phyloP scores from a whole-genome alignment of 1,140 invertebrate species.

The Drosophila nigrodunni region DNA sequence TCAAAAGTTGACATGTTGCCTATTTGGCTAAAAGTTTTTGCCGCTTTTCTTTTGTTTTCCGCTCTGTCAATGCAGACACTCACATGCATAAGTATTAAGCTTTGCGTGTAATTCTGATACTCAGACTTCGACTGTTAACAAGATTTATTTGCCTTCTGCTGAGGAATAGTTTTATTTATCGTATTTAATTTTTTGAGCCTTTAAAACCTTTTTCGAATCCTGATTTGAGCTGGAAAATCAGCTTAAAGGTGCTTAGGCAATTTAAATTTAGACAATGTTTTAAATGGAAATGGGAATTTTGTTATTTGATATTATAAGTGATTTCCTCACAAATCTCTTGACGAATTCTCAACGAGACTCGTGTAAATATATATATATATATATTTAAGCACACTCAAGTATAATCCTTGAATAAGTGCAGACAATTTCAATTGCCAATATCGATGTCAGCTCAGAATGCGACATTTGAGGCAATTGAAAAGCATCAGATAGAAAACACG shows the following conservation, averaged over 20 bases:
- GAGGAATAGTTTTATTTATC: slow-evolving; percentile 9
- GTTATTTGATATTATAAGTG: slow-evolving; percentile 14
- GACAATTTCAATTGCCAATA: slow-evolving; percentile 25
- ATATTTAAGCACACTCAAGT: background rate
- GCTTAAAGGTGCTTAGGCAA: slow-evolving; percentile 21
- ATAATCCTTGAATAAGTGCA: background rate
- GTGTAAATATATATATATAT: slow-evolving; percentile 5
- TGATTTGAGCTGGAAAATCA: slow-evolving; percentile 21
- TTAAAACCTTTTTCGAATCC: slow-evolving; percentile 1
- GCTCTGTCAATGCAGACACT: slow-evolving; percentile 15
- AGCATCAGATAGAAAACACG: slow-evolving; percentile 7
- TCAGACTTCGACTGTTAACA: slow-evolving; percentile 55
- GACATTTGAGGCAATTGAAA: slow-evolving; percentile 7
- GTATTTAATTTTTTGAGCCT: slow-evolving; percentile 4
- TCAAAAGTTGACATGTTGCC: slow-evolving; percentile 55
- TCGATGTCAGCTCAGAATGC: slow-evolving; percentile 6
- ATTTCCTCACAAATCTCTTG: slow-evolving; percentile 1
- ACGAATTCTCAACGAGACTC: background rate
- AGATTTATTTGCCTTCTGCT: slow-evolving; percentile 49
- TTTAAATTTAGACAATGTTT: slow-evolving; percentile 18
- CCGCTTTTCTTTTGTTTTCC: slow-evolving; percentile 43
- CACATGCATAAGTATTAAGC: slow-evolving; percentile 1
- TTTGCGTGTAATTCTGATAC: slow-evolving; percentile 15
- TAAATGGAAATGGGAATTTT: background rate
- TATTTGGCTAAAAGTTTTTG: slow-evolving; percentile 57